Base-by-base conservation (phyloP, 1,140 invertebrate species). In the Eupeodes corollae region DNA sequence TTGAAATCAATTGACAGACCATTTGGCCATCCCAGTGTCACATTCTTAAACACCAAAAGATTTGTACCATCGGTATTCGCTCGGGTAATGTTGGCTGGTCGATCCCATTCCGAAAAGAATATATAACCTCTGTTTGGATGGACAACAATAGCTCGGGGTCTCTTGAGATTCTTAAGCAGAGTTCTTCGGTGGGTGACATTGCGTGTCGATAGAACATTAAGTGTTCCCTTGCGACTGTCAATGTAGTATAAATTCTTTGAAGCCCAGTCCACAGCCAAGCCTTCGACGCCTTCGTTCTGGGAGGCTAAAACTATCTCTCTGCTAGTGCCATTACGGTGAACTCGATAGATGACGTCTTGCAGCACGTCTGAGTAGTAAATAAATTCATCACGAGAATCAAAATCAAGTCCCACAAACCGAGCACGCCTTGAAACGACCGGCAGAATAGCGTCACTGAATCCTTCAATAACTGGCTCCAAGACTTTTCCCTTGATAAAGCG, bases 181-280 rank as follows among this genome's bases (percentile, higher is more conserved):
- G 88, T 91, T 56, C 90, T 76, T 3, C 89, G 75, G 57, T 88
- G 84, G 0, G 86, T 85, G 0, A 90, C 80, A 53, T 93, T 91
- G 16, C 80, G 73, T 0, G 88, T 91, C 18, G 85, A 91, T 1
- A 98, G 70, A 0, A 98, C 94, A 58, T 96, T 96, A 0, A 99
- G 68, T 0, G 92, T 95, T 52, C 93, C 93, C 71, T 94, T 92
- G 10, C 91, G 78, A 9, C 91, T 96, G 61, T 98, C 94, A 41
- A 98, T 96, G 69, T 97, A 99, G 69, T 98, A 99, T 0, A 99
- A 74, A 67, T 98, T 98, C 61, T 97, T 94, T 0, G 92, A 86
- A 0, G 88, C 87, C 95, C 94, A 98, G 63, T 99, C 96, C 0
- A 97, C 86, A 1, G 93, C 91, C 33, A 99, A 73, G 5, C 93